phyloP scores from a whole-genome alignment of 2,888 invertebrate genomes.

The Clunio marinus region DNA sequence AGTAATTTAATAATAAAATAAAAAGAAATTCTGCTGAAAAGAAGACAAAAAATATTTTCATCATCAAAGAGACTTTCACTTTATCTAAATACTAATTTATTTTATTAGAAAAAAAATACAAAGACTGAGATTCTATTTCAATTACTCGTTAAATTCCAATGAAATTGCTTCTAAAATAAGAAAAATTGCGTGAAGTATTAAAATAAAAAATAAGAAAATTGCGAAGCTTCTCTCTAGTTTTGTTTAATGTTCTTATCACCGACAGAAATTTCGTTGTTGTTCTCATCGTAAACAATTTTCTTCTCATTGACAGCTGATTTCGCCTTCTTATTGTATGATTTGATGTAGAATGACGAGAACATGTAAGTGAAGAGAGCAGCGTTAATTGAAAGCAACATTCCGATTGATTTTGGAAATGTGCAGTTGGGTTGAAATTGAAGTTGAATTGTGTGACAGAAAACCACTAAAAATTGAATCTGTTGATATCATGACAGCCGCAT shows the following conservation, averaged over 20 bases:
- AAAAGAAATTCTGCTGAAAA: no score
- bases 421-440: slow-evolving; percentile 64
- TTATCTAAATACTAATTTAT: no score
- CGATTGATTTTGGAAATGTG: slow-evolving; percentile 66
- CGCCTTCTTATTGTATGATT: slow-evolving; percentile 57
- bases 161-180: no score
- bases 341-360: slow-evolving; percentile 71
- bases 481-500: slow-evolving; percentile 43
- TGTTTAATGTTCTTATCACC: neutral
- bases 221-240: neutral
- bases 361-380: slow-evolving; percentile 69
- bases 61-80: no score
- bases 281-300: slow-evolving; percentile 13
- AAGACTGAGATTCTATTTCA: neutral
- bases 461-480: slow-evolving; percentile 70
- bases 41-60: neutral
- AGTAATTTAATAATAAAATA: no score
- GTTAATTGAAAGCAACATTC: slow-evolving; percentile 63
- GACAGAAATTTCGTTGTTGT: neutral
- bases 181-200: no score
- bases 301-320: slow-evolving; percentile 1
- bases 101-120: no score
- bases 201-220: no score
- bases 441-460: slow-evolving; percentile 65
- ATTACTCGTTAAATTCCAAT: no score